Conservation (phyloP, 2,888 invertebrate species). For the Halictus ligatus region DNA sequence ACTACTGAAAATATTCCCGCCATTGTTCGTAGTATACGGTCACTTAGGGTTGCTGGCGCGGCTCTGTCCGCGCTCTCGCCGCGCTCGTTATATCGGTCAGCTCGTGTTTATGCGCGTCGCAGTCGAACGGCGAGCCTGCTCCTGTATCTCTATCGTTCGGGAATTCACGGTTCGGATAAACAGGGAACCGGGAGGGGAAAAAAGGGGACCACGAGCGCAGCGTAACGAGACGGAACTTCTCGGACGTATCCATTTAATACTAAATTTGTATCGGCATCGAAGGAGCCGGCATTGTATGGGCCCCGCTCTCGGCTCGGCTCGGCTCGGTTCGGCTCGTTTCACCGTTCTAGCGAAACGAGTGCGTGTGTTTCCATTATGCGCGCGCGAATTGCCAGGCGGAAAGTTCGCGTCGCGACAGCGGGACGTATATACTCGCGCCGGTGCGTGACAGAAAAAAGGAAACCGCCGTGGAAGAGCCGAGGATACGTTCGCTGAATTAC, state of each 20-base stretch:
- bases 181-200: no score
- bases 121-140: slow-evolving; percentile 23
- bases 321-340: slow-evolving; percentile 33
- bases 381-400: slow-evolving; percentile 45
- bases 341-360: slow-evolving; percentile 40
- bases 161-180: slow-evolving; percentile 37
- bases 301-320: slow-evolving; percentile 15
- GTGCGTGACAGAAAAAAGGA: slow-evolving; percentile 58
- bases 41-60: slow-evolving; percentile 7
- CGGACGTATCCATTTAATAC: slow-evolving; percentile 57
- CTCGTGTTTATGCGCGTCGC: slow-evolving; percentile 38
- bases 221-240: slow-evolving; percentile 46
- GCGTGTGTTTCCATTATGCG: slow-evolving; percentile 63
- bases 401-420: slow-evolving; percentile 61
- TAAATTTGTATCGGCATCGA: slow-evolving; percentile 61
- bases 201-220: background rate
- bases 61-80: slow-evolving; percentile 11
- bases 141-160: slow-evolving; percentile 22
- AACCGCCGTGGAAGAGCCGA: slow-evolving; percentile 7
- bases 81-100: slow-evolving; percentile 53
- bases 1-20: slow-evolving; percentile 23
- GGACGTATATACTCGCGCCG: slow-evolving; percentile 42
- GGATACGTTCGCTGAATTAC: slow-evolving; percentile 66
- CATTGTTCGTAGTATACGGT: slow-evolving; percentile 38
- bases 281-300: slow-evolving; percentile 45